Evolutionary conservation across 1,140 invertebrate genomes (phyloP).

Genomic region (Musca domestica): DNA sequence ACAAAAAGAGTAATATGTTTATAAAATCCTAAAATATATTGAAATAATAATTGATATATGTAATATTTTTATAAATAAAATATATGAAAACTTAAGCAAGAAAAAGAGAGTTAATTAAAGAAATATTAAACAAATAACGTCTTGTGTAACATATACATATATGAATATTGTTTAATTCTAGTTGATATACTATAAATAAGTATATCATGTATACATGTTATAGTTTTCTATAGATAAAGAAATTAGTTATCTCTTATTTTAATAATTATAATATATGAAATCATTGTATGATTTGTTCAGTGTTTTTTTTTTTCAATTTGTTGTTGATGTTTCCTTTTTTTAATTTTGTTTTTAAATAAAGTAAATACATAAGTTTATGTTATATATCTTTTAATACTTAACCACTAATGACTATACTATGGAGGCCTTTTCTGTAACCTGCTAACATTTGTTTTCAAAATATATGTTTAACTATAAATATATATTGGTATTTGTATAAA

Average conservation of each 20-base stretch:
- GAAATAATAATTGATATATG: no score
- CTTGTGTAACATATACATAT: no score
- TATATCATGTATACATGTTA: background rate
- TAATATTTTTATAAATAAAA: slow-evolving; percentile 13
- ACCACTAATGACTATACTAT: slow-evolving; percentile 12
- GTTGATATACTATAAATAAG: background rate
- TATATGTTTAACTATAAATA: slow-evolving; percentile 2
- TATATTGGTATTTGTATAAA: no score
- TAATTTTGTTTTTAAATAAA: background rate
- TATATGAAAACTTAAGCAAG: background rate
- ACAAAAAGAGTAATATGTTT: no score
- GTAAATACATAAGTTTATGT: background rate
- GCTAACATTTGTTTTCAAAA: slow-evolving; percentile 13
- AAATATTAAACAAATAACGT: background rate
- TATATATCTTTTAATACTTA: background rate
- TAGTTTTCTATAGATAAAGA: background rate
- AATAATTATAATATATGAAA: background rate
- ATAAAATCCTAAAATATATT: no score
- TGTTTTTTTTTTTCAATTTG: background rate
- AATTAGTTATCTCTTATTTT: background rate
- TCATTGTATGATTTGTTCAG: background rate
- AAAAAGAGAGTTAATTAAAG: background rate
- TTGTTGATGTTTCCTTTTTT: background rate
- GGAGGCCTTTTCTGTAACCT: slow-evolving; percentile 17
- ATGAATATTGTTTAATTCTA: no score